phyloP scores from a whole-genome alignment of 2,888 invertebrate genomes.

The Polyploca ridens region DNA sequence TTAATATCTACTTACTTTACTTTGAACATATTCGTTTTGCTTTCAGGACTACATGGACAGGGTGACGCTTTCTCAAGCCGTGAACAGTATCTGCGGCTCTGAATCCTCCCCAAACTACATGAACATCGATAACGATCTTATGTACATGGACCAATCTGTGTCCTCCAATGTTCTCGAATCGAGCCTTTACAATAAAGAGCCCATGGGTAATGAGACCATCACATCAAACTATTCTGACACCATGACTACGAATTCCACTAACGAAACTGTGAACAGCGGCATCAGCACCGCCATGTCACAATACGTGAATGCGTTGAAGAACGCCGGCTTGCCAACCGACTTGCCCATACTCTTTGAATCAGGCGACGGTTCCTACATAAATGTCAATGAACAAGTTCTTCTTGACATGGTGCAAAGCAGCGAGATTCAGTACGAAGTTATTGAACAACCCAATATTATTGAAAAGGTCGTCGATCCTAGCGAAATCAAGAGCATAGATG shows the following conservation, averaged over 20 bases:
- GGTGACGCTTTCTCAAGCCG: conserved; percentile 75
- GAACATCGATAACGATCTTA: conserved; percentile 72
- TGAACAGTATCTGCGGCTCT: conserved; percentile 75
- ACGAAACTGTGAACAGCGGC: conserved; percentile 51
- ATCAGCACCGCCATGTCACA: conserved; percentile 77
- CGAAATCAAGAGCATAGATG: conserved; percentile 81
- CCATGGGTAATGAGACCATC: conserved; percentile 61
- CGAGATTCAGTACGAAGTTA: conserved; percentile 81
- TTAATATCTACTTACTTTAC: too few relatives aligned
- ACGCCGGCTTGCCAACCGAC: conserved; percentile 75
- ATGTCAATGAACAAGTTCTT: conserved; percentile 86
- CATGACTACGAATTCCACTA: conserved; percentile 49
- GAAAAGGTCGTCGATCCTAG: conserved; percentile 78
- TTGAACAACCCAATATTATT: conserved; percentile 81
- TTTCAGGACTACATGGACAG: conserved; percentile 78
- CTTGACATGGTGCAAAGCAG: conserved; percentile 82
- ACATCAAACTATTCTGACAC: conserved; percentile 60
- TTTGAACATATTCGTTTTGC: neutral
- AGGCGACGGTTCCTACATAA: conserved; percentile 86
- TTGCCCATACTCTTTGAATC: conserved; percentile 86
- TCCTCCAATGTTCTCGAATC: conserved; percentile 66
- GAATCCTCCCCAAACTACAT: conserved; percentile 67
- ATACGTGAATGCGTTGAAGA: conserved; percentile 79
- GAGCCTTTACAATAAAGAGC: conserved; percentile 64
- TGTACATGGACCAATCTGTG: conserved; percentile 72